Conservation (phyloP, 1,140 invertebrate genomes). For the Pseudachorutes palmiensis region DNA sequence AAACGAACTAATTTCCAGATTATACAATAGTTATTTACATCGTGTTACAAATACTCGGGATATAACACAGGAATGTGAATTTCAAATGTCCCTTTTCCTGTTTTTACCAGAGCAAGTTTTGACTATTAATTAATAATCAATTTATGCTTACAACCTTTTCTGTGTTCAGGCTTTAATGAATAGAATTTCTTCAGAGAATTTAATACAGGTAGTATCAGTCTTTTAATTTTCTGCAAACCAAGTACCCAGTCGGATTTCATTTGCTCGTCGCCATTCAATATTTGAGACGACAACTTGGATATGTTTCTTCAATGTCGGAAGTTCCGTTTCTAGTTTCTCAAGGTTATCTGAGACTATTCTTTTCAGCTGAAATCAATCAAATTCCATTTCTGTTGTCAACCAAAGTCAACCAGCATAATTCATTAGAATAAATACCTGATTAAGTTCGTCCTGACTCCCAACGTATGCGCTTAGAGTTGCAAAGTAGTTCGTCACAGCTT, state of each 20-base stretch:
- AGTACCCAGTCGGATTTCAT: neutral
- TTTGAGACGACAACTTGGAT: neutral
- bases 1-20: neutral
- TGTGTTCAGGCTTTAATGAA: neutral
- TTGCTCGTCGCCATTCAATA: neutral
- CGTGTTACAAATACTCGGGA: neutral
- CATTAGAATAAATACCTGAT: neutral
- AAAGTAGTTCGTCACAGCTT: neutral
- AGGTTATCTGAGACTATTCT: neutral
- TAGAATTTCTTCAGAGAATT: no score
- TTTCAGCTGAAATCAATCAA: neutral
- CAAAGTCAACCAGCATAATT: neutral
- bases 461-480: neutral
- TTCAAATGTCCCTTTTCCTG: neutral
- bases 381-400: neutral
- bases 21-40: neutral
- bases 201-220: no score
- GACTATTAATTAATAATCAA: neutral
- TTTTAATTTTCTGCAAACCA: conserved; percentile 8
- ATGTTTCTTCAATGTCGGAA: neutral
- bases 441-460: conserved; percentile 4
- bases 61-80: conserved; percentile 3
- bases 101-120: neutral
- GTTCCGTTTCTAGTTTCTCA: neutral
- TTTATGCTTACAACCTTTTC: neutral